Percentiles rank a stretch among this genome's conserved stretches.
These are phyloP conservation scores for Phrixothrix hirtus DNA, from an alignment of 2,888 invertebrate genomes.

Conservation along the genomic window DNA sequence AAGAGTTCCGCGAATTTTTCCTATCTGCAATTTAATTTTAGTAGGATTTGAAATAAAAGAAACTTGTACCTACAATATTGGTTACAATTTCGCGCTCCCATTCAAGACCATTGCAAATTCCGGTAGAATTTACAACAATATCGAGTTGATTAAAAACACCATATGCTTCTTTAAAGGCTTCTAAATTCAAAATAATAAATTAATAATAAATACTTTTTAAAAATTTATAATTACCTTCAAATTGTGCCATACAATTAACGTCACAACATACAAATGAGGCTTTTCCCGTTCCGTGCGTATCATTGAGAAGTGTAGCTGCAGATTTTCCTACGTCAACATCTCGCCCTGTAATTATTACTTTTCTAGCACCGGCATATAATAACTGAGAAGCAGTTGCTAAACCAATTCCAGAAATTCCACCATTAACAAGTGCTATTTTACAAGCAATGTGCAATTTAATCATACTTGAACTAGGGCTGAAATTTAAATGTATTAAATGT, in stretches of 20 bases:
- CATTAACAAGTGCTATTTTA: conserved; percentile 57
- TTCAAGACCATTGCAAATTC: conserved; percentile 47
- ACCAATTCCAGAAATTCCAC: conserved; percentile 57
- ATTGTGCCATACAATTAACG: conserved; percentile 45
- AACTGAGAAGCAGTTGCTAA: conserved; percentile 55
- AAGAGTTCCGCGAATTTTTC: conserved; percentile 51
- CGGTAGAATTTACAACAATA: conserved; percentile 45
- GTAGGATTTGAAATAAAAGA: too few species aligned
- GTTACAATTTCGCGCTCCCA: conserved; percentile 52
- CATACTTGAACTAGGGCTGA: too few species aligned
- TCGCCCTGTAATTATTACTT: conserved; percentile 45
- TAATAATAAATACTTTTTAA: not conserved
- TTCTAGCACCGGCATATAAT: conserved; percentile 54
- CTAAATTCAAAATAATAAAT: conserved; percentile 29
- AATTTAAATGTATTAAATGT: too few species aligned
- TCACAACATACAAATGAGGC: conserved; percentile 48
- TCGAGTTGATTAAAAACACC: conserved; percentile 39
- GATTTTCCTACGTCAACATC: conserved; percentile 46
- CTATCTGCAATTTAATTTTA: too few species aligned
- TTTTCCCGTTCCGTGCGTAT: conserved; percentile 45
- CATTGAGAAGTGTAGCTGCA: conserved; percentile 45
- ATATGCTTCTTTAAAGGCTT: conserved; percentile 38
- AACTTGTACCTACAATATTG: conserved; percentile 48
- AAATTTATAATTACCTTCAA: conserved; percentile 42
- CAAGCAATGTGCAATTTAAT: conserved; percentile 42